phyloP scores from a whole-genome alignment of 2,888 invertebrate genomes.

The Rhopalosiphum nymphaeae region DNA sequence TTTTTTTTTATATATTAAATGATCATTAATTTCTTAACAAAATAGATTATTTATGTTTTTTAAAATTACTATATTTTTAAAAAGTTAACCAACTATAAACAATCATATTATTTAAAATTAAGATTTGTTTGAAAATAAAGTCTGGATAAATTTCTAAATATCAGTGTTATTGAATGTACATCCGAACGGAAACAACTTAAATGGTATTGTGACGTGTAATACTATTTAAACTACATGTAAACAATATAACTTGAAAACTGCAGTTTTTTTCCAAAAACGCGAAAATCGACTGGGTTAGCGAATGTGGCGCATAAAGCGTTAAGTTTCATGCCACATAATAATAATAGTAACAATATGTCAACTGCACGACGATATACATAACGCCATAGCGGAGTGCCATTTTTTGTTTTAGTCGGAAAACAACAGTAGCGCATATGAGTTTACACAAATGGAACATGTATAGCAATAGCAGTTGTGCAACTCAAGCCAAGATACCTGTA shows the following conservation, averaged over 20 bases:
- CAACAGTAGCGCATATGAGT: neutral
- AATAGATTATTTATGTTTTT: neutral
- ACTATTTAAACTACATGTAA: neutral
- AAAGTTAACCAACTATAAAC: neutral
- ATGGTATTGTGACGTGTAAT: neutral
- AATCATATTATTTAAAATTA: neutral
- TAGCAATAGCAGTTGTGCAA: neutral
- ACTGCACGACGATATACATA: neutral
- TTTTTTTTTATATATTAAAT: neutral
- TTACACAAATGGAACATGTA: neutral
- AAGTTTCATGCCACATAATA: neutral
- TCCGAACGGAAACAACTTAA: neutral
- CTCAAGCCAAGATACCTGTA: neutral
- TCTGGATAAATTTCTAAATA: neutral
- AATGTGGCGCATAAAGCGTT: neutral
- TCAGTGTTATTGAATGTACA: neutral
- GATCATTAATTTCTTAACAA: neutral
- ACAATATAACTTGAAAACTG: neutral
- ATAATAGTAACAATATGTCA: neutral
- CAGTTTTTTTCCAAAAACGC: neutral
- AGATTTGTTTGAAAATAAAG: neutral
- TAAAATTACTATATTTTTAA: neutral
- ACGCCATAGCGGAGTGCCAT: neutral
- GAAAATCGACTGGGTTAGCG: neutral
- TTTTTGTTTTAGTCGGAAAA: neutral